These are phyloP conservation scores for Drosophila subpulchrella DNA, from an alignment of 1,140 invertebrate species.

Conservation along the genomic window DNA sequence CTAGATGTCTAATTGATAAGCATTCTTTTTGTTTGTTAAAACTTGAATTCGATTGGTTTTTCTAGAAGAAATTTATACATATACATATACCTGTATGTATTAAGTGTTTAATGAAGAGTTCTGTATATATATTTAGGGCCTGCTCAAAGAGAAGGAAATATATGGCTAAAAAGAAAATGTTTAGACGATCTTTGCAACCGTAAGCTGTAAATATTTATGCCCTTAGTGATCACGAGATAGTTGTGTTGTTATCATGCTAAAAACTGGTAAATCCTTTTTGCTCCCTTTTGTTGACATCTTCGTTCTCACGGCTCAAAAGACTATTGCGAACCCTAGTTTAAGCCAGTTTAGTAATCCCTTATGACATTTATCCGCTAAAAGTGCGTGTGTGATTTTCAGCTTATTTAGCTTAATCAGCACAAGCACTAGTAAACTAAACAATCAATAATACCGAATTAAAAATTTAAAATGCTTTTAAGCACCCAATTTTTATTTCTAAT, in stretches of 20 bases:
- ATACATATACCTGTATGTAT: slow-evolving; percentile 21
- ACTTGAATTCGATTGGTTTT: slow-evolving; percentile 7
- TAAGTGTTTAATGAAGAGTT: slow-evolving; percentile 42
- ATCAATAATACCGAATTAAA: background rate
- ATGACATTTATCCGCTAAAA: slow-evolving; percentile 3
- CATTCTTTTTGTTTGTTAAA: background rate
- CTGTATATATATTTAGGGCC: slow-evolving; percentile 54
- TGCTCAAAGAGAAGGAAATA: slow-evolving; percentile 48
- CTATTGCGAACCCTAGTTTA: slow-evolving; percentile 30
- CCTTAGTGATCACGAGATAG: slow-evolving; percentile 42
- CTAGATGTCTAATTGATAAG: slow-evolving; percentile 27
- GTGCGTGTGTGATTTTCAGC: slow-evolving; percentile 8
- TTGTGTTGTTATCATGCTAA: slow-evolving; percentile 44
- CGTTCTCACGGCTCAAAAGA: slow-evolving; percentile 41
- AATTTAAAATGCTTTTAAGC: background rate
- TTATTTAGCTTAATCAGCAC: no score
- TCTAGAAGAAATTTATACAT: slow-evolving; percentile 24
- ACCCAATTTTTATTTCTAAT: background rate
- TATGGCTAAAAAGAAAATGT: slow-evolving; percentile 25
- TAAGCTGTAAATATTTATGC: slow-evolving; percentile 65
- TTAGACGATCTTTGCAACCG: slow-evolving; percentile 35
- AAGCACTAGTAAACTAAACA: background rate
- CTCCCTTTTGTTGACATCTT: slow-evolving; percentile 28
- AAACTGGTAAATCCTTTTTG: slow-evolving; percentile 13
- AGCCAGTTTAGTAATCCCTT: background rate